These are phyloP conservation scores for Sebastes elongatus DNA, from an alignment of 2,797 vertebrate species.

Conservation along the genomic window DNA sequence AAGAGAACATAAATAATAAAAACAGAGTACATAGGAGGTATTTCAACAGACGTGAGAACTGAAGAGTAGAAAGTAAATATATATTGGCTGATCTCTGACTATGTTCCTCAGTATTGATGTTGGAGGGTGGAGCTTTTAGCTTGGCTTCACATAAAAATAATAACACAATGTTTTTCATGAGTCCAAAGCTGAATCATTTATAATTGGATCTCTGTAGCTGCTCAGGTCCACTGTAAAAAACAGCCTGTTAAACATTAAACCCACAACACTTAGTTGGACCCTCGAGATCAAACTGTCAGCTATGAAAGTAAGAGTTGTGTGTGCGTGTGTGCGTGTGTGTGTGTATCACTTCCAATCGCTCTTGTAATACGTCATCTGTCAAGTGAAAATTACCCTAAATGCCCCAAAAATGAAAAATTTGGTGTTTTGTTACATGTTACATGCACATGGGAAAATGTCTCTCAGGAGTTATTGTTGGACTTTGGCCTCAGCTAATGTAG, in stretches of 20 bases:
- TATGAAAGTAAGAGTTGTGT: neutral
- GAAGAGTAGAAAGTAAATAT: neutral
- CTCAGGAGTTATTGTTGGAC: neutral
- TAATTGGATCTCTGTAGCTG: slow-evolving; percentile 8
- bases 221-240: slow-evolving; percentile 25
- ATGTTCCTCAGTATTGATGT: neutral
- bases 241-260: slow-evolving; percentile 27
- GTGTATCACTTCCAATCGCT: slow-evolving; percentile 2
- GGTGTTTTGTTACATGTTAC: slow-evolving; percentile 5
- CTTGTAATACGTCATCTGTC: slow-evolving; percentile 15
- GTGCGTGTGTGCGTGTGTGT: neutral
- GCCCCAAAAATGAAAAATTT: slow-evolving; percentile 6
- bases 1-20: neutral
- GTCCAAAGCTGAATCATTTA: slow-evolving; percentile 8
- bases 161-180: neutral
- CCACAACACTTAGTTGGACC: slow-evolving; percentile 18
- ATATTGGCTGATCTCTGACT: neutral
- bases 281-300: slow-evolving; percentile 17
- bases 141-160: slow-evolving; percentile 5
- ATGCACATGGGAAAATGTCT: slow-evolving; percentile 6
- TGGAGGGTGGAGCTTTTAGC: neutral
- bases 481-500: neutral
- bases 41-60: neutral
- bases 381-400: slow-evolving; percentile 28
- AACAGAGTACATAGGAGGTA: neutral